A percentile compares a stretch with the other conserved stretches of the same genome.
Conservation (phyloP, 2,113 vertebrate genomes). For the Lasiurus borealis region DNA sequence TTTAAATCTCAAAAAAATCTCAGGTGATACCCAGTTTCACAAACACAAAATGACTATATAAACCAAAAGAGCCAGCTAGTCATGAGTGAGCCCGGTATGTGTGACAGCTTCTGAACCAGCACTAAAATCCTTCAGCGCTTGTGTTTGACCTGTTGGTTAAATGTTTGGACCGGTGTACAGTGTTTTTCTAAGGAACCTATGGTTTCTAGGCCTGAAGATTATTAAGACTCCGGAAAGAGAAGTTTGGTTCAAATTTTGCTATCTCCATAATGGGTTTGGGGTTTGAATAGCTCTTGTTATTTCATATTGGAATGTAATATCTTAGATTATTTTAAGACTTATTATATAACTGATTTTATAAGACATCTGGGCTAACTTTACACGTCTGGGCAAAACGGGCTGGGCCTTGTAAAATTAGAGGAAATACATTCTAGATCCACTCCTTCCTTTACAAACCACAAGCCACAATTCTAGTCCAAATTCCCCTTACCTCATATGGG, state of each 20-base stretch:
- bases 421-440: neutral
- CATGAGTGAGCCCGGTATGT: neutral
- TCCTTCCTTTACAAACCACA: neutral
- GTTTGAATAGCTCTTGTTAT: neutral
- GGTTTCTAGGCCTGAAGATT: neutral
- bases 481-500: neutral
- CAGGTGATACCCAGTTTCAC: neutral
- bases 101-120: neutral
- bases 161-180: neutral
- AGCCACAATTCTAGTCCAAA: neutral
- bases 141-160: neutral
- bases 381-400: neutral
- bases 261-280: neutral
- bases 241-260: neutral
- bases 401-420: neutral
- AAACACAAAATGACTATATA: neutral
- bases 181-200: neutral
- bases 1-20: neutral
- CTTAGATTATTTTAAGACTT: neutral
- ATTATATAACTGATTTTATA: neutral
- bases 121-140: neutral
- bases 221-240: neutral
- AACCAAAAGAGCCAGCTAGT: neutral
- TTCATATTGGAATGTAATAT: conserved; percentile 23
- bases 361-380: neutral